Base-by-base conservation (phyloP, 1,140 invertebrate genomes). In the Drosophila setifemur region DNA sequence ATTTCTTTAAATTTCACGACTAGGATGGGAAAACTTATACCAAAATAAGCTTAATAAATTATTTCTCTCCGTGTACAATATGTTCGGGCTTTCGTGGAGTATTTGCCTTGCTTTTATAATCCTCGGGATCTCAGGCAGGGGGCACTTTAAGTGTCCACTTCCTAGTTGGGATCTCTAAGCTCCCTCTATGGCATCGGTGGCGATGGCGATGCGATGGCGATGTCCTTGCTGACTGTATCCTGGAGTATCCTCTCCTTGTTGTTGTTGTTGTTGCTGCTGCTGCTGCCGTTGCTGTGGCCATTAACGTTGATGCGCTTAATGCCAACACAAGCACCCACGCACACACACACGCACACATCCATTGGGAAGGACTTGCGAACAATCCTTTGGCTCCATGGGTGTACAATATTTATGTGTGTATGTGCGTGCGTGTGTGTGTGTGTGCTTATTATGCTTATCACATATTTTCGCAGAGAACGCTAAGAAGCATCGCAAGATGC, bases 401-500 rank as follows among this genome's bases (percentile, higher is more conserved):
- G 42, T 8, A 47, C 25, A 29, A 61, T 48, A 64, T 64, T 64
- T 64, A 49, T 64, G 60, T 61, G n/a, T n/a, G n/a, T n/a, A n/a
- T n/a, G n/a, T n/a, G n/a, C n/a, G n/a, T n/a, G n/a, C n/a, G n/a
- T n/a, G n/a, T n/a, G n/a, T n/a, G n/a, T n/a, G n/a, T n/a, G 25
- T 64, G 57, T 64, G 60, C 57, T 64, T 64, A 64, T 64, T 64
- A 64, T 64, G 57, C 60, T 63, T 64, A 64, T 64, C 60, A 45
- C 55, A 63, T 29, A 29, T 58, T 58, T 54, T 37, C 29, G 12
- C 54, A 33, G 23, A 16, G 52, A 31, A 19, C 19, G 21, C n/a
- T 3, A 31, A 9, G 7, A 16, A 16, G 35, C 7, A 8, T 19
- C 25, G 2, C 14, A 21, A 29, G 8, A 11, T 37, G 35, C 11